Evolutionary conservation across 1,140 invertebrate species (phyloP).

Genomic region (Mesaphorura yosii): DNA sequence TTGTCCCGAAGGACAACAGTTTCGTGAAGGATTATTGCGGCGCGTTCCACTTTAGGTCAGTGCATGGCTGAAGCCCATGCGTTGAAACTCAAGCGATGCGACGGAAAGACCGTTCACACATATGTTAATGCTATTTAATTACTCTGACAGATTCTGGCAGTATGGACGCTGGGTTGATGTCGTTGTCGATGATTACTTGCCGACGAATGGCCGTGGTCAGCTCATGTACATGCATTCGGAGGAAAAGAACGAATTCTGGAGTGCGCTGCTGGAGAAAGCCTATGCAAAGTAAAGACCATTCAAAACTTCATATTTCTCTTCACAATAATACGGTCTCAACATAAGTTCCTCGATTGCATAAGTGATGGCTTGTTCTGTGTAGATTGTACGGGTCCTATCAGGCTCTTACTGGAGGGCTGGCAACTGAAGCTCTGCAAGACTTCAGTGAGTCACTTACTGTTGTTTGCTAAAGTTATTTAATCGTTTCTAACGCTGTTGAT

Average conservation of each 20-base stretch:
- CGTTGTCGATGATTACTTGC: slow-evolving; percentile 87
- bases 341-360: not conserved
- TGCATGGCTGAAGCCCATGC: no score
- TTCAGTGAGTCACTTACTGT: no score
- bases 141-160: slow-evolving; percentile 7
- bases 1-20: slow-evolving; percentile 47
- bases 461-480: no score
- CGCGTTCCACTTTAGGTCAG: slow-evolving; percentile 39
- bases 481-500: no score
- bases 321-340: no score
- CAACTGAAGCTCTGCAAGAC: slow-evolving; percentile 97
- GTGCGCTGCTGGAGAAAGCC: slow-evolving; percentile 91
- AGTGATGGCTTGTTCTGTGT: slow-evolving; percentile 20
- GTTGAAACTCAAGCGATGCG: no score
- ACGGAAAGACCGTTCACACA: no score
- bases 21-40: slow-evolving; percentile 45
- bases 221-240: slow-evolving; percentile 87
- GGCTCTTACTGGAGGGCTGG: slow-evolving; percentile 90
- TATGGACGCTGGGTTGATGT: slow-evolving; percentile 46
- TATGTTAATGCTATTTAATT: no score
- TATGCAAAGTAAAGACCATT: slow-evolving; percentile 90
- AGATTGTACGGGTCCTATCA: slow-evolving; percentile 92
- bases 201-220: slow-evolving; percentile 68
- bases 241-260: slow-evolving; percentile 92
- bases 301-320: no score